phyloP scores from a whole-genome alignment of 1,140 invertebrate species.

The Euura lappo region DNA sequence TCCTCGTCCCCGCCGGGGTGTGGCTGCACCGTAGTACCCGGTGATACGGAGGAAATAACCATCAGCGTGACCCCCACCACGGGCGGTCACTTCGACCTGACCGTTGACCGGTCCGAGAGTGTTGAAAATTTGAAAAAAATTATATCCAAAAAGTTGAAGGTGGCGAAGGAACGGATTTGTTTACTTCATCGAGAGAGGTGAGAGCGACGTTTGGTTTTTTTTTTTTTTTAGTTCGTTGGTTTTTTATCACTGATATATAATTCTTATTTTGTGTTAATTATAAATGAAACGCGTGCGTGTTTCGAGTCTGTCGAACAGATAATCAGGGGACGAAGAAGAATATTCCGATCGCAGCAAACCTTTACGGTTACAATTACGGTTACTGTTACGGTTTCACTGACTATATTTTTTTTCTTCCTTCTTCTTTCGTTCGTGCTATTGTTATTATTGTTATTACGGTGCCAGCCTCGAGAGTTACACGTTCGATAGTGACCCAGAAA shows the following conservation, averaged over 20 bases:
- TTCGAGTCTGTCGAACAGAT: neutral
- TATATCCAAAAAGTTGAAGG: conserved; percentile 90
- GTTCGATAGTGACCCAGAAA: too few species aligned
- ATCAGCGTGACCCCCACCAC: conserved; percentile 88
- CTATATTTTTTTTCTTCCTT: neutral
- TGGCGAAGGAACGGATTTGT: conserved; percentile 90
- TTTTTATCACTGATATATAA: too few species aligned
- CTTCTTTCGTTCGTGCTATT: neutral
- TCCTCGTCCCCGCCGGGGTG: conserved; percentile 61
- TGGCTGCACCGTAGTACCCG: conserved; percentile 61
- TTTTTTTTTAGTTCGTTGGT: too few species aligned
- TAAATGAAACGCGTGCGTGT: neutral
- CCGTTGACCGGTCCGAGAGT: conserved; percentile 77
- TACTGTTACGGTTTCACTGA: conserved; percentile 9
- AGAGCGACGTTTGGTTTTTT: conserved; percentile 37
- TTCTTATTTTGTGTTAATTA: neutral
- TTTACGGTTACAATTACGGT: conserved; percentile 8
- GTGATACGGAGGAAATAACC: conserved; percentile 70
- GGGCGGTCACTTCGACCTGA: conserved; percentile 86
- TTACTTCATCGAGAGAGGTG: conserved; percentile 91
- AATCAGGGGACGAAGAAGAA: neutral
- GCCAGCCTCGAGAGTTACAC: too few species aligned
- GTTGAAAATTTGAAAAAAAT: conserved; percentile 89
- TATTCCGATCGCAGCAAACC: conserved; percentile 1
- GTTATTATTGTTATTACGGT: neutral